Percentiles rank a stretch among this genome's conserved stretches.
These are phyloP conservation scores for Leguminivora glycinivorella DNA, from an alignment of 1,140 invertebrate species.

Conservation along the genomic window DNA sequence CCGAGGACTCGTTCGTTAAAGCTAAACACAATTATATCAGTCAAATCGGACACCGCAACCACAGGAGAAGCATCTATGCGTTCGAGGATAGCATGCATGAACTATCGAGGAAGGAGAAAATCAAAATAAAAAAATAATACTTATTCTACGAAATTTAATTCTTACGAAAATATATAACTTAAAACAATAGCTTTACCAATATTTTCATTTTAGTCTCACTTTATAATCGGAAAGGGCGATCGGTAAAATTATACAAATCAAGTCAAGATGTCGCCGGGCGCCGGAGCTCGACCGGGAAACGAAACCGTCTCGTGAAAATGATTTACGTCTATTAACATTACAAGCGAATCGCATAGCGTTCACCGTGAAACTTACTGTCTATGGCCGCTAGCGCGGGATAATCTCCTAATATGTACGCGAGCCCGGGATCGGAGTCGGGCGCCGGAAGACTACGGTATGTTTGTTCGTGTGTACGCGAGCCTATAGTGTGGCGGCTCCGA, in stretches of 20 bases:
- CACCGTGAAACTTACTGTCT: slow-evolving; percentile 25
- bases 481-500: neutral
- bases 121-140: slow-evolving; percentile 14
- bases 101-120: slow-evolving; percentile 8
- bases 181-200: slow-evolving; percentile 15
- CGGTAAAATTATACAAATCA: slow-evolving; percentile 23
- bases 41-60: slow-evolving; percentile 7
- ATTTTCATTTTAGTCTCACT: slow-evolving; percentile 2
- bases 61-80: slow-evolving; percentile 2
- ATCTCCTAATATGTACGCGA: neutral
- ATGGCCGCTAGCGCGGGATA: neutral
- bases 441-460: slow-evolving; percentile 20
- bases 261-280: neutral
- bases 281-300: neutral
- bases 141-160: slow-evolving; percentile 28
- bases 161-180: slow-evolving; percentile 23
- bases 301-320: slow-evolving; percentile 9
- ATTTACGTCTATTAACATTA: slow-evolving; percentile 25
- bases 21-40: neutral
- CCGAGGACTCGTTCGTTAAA: neutral
- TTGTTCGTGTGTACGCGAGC: slow-evolving; percentile 1
- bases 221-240: neutral
- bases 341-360: slow-evolving; percentile 17
- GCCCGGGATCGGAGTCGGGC: neutral
- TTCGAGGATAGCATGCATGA: slow-evolving; percentile 20